Percentiles rank a stretch among this genome's conserved stretches.
Conservation (phyloP, 2,113 vertebrate species). For the Ammodytes marinus region DNA sequence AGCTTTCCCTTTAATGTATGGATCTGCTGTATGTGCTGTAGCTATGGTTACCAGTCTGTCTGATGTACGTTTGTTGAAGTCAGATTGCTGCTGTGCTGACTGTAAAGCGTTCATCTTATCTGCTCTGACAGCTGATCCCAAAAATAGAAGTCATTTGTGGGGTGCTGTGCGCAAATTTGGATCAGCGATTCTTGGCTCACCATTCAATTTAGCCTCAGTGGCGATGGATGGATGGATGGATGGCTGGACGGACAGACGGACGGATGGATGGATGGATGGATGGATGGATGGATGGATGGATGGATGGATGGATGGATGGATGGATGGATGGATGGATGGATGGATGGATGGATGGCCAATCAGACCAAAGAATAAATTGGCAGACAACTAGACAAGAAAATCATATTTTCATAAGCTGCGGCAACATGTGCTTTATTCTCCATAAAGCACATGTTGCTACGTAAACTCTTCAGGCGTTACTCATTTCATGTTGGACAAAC, state of each 20-base stretch:
- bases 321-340: conserved; percentile 3
- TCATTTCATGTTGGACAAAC: not conserved
- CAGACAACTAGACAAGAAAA: not conserved
- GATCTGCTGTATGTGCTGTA: conserved; percentile 13
- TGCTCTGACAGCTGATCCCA: conserved; percentile 24
- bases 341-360: not conserved
- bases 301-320: not conserved
- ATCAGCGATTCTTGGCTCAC: conserved; percentile 32
- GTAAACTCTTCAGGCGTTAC: not conserved
- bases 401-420: not conserved
- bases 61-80: not conserved
- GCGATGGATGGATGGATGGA: conserved; percentile 10
- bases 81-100: not conserved
- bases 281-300: conserved; percentile 2
- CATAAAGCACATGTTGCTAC: not conserved
- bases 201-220: conserved; percentile 16
- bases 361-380: too few species aligned
- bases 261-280: not conserved
- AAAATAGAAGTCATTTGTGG: conserved; percentile 51
- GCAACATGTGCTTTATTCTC: not conserved
- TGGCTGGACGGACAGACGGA: not conserved
- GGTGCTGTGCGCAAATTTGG: conserved; percentile 48
- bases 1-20: conserved; percentile 51
- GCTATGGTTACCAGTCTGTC: not conserved
- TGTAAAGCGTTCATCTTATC: conserved; percentile 5